Evolutionary conservation across 2,113 vertebrate species (phyloP).

Genomic region (Hiodon alosoides): DNA sequence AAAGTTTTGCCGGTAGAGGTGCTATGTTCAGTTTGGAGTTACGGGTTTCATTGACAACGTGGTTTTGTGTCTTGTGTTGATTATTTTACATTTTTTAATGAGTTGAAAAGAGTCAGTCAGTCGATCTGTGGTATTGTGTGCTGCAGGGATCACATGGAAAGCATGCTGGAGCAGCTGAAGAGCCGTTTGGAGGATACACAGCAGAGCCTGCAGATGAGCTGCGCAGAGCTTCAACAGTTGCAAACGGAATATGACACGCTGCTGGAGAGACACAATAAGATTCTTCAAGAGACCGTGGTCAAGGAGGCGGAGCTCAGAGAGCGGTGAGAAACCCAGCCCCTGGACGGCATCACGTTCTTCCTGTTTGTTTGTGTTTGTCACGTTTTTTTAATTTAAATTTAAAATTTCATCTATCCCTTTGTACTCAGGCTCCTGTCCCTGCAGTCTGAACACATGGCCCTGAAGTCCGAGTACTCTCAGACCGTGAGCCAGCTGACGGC

Average conservation of each 20-base stretch:
- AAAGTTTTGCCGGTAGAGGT: neutral
- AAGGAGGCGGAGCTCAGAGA: constrained; percentile 93
- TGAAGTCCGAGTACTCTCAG: constrained; percentile 80
- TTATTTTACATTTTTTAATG: neutral
- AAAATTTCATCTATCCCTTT: neutral
- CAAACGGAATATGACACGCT: constrained; percentile 84
- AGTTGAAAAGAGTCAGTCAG: neutral
- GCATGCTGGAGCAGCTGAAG: constrained; percentile 77
- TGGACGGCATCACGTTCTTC: too few species aligned
- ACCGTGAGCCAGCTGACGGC: constrained; percentile 66
- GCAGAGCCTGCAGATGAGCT: constrained; percentile 69
- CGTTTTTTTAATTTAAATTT: neutral
- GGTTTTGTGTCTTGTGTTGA: neutral
- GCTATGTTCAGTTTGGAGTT: neutral
- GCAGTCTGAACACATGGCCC: constrained; percentile 76
- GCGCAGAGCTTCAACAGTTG: constrained; percentile 74
- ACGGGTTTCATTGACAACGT: neutral
- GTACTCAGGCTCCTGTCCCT: constrained; percentile 71
- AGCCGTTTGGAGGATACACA: constrained; percentile 79
- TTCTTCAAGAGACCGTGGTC: constrained; percentile 83
- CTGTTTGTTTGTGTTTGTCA: neutral
- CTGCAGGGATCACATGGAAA: constrained; percentile 76
- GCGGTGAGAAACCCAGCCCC: constrained; percentile 60
- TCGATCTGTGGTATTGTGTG: neutral
- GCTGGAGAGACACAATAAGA: constrained; percentile 90